Evolutionary conservation across 2,888 invertebrate species (phyloP).

Genomic region (Eupithecia vulgata): DNA sequence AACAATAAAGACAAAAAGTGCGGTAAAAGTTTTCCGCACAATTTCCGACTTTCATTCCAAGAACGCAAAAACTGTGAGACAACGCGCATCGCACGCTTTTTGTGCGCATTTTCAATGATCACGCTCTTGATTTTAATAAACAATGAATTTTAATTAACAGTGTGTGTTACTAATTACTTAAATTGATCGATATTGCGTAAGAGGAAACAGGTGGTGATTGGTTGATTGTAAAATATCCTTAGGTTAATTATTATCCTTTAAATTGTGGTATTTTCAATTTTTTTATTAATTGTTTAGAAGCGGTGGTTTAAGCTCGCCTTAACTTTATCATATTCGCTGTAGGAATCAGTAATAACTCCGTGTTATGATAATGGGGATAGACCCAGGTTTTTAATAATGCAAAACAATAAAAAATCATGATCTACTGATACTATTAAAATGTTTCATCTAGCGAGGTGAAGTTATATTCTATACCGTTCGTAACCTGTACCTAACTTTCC

Average conservation of each 20-base stretch:
- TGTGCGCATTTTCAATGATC: slow-evolving; percentile 19
- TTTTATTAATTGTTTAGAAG: too few species aligned
- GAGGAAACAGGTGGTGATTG: not conserved
- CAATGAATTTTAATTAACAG: slow-evolving; percentile 32
- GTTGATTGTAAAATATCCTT: not conserved
- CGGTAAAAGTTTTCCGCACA: slow-evolving; percentile 53
- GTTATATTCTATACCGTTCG: too few species aligned
- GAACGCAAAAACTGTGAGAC: slow-evolving; percentile 54
- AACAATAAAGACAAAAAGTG: slow-evolving; percentile 31
- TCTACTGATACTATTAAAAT: too few species aligned
- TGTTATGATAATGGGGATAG: too few species aligned
- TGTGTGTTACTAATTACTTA: slow-evolving; percentile 17
- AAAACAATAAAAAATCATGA: too few species aligned
- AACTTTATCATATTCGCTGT: too few species aligned
- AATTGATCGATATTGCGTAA: slow-evolving; percentile 7
- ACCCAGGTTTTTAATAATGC: too few species aligned
- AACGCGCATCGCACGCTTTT: slow-evolving; percentile 30
- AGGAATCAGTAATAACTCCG: too few species aligned
- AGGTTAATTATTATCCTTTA: not conserved
- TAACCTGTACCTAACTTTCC: too few species aligned
- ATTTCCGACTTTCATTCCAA: slow-evolving; percentile 70
- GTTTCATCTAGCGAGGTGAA: too few species aligned
- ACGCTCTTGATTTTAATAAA: slow-evolving; percentile 27
- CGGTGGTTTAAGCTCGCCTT: too few species aligned
- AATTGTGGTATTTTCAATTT: not conserved